Percentiles rank a stretch among this genome's conserved stretches.
These are phyloP conservation scores for Papilio polyxenes DNA, from an alignment of 1,140 invertebrate species.

Conservation along the genomic window DNA sequence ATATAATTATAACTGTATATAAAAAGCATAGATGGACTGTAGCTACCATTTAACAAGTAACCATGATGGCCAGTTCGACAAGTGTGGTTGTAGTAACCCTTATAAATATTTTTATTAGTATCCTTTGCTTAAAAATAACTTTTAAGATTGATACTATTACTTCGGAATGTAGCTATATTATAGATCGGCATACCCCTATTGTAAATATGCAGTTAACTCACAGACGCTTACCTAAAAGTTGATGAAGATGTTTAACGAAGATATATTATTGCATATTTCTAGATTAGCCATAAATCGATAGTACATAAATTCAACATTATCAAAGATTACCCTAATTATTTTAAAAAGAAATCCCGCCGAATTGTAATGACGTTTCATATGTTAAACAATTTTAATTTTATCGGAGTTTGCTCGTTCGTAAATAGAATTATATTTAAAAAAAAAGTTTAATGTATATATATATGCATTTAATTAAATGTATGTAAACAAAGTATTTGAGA, in stretches of 20 bases:
- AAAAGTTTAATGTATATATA: conserved; percentile 67
- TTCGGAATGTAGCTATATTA: conserved; percentile 58
- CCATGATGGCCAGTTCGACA: conserved; percentile 65
- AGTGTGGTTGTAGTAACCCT: conserved; percentile 73
- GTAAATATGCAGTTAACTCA: conserved; percentile 71
- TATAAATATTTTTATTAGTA: conserved; percentile 60
- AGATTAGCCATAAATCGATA: conserved; percentile 78
- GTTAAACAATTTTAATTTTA: conserved; percentile 81
- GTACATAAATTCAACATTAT: conserved; percentile 79
- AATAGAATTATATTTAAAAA: conserved; percentile 79
- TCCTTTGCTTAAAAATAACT: conserved; percentile 66
- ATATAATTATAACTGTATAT: not conserved
- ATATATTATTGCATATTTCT: conserved; percentile 76
- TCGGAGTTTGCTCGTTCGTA: conserved; percentile 80
- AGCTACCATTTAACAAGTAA: not conserved
- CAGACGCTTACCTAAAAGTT: conserved; percentile 67
- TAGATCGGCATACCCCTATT: conserved; percentile 65
- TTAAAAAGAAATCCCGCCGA: conserved; percentile 54
- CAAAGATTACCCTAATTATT: conserved; percentile 76
- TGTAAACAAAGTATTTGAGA: conserved; percentile 75
- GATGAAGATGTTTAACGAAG: conserved; percentile 63
- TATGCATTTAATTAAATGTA: conserved; percentile 70
- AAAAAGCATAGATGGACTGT: not conserved
- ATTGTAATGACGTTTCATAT: conserved; percentile 72
- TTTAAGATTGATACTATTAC: conserved; percentile 65